Evolutionary conservation across 2,113 vertebrate species (phyloP), one percentile per base, ranked within the genome.

Genomic region (Suricata suricatta): DNA sequence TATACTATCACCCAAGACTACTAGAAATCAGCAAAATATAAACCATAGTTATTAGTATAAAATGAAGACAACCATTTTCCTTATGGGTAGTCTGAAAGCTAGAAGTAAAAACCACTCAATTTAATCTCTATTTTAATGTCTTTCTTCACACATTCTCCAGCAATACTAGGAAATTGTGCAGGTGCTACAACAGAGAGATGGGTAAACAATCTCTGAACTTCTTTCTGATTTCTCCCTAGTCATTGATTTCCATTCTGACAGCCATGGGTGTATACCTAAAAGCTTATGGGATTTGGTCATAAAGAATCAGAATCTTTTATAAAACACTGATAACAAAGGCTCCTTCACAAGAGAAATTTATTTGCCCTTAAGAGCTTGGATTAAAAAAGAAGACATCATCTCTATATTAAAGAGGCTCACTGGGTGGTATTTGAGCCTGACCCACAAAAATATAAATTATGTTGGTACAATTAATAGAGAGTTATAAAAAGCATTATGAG

Each of bases 291-390:
- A 95, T 92, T 81, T 96, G 82, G 76, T 77, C 8, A 95, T 38
- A 35, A 89, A 96, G 84, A 85, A 50, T 66, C 21, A 54, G 38
- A 96, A 93, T 83, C 1, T 89, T 90, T 92, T 88, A 76, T 76
- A 93, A 84, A 97, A 93, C 76, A 57, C 29, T 27, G n/a, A 68
- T 1, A 76, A 6, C 35, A 80, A 63, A 74, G 88, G n/a, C 17
- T 90, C 38, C 13, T 81, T 44, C 29, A 94, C 47, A 89, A 86
- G 19, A 94, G 25, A 96, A 68, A 17, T 92, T 27, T 94, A 89
- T 80, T 93, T 72, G 63, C 72, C 71, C 16, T 82, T 79, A 68
- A 79, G 12, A 57, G 38, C 41, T 93, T 76, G 50, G 44, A 29
- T 74, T 74, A 88, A 89, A 81, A 90, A 54, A 81, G 15, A 77